Conservation (phyloP, 2,888 invertebrate genomes). For the Drosophila incognita region DNA sequence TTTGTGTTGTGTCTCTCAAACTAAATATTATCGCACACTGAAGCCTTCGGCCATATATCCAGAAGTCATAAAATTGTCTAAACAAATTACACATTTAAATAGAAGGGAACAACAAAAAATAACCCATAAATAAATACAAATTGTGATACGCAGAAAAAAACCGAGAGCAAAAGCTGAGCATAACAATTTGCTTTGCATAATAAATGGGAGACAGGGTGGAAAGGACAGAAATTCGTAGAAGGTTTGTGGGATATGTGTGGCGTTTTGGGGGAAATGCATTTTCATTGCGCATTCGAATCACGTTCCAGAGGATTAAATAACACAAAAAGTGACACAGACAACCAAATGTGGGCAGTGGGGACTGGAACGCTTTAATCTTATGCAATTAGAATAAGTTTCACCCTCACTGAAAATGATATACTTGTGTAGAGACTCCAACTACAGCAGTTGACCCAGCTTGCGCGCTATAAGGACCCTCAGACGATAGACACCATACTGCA, state of each 20-base stretch:
- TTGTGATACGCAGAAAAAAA: conserved; percentile 36
- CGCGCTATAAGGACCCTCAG: conserved; percentile 44
- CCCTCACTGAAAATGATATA: conserved; percentile 6
- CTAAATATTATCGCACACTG: neutral
- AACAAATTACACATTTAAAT: conserved; percentile 42
- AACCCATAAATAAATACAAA: conserved; percentile 14
- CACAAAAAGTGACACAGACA: conserved; percentile 25
- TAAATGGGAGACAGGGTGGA: conserved; percentile 5
- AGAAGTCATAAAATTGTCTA: conserved; percentile 38
- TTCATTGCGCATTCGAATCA: conserved; percentile 46
- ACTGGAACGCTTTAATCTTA: conserved; percentile 17
- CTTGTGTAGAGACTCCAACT: neutral
- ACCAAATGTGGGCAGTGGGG: conserved; percentile 17
- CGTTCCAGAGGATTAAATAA: conserved; percentile 56
- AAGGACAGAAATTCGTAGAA: conserved; percentile 7
- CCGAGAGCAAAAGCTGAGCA: conserved; percentile 44
- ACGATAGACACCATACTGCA: conserved; percentile 57
- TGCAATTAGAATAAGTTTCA: conserved; percentile 27
- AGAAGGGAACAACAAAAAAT: neutral
- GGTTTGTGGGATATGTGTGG: neutral
- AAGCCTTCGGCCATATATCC: conserved; percentile 15
- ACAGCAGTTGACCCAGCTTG: conserved; percentile 31
- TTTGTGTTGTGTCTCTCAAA: conserved; percentile 1
- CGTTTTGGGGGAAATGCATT: conserved; percentile 24
- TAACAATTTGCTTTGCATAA: conserved; percentile 60